Base-by-base conservation (phyloP, 2,888 invertebrate species). In the Drosophila meridiana region DNA sequence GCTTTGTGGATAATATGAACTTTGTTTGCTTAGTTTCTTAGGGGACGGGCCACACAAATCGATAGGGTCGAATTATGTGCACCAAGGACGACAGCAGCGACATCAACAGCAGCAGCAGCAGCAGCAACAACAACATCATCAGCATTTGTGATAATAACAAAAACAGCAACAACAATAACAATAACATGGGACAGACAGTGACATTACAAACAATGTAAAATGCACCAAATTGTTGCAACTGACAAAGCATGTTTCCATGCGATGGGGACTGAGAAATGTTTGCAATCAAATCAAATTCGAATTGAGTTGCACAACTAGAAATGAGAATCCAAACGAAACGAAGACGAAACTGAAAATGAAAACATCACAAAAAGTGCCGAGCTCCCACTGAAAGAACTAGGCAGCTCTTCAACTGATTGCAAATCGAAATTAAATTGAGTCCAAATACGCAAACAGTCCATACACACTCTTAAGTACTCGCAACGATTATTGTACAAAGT, bases 221-320 rank as follows among this genome's bases (percentile, higher is more conserved):
- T 77, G 63, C 76, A 71, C 73, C 68, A 86, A 90, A 83, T 80
- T 84, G 78, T 83, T 78, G 81, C 81, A 71, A 68, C 86, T 70
- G 68, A 63, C 76, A 75, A 60, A 58, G 65, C 66, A 67, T 61
- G 58, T 64, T 52, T 74, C 63, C 48, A 38, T 32, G 59, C 53
- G 53, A 68, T 50, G 53, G 63, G 40, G 63, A 79, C 53, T 60
- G 53, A 58, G 64, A 45, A 65, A 69, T 61, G 60, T 47, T 76
- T 71, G 88, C 90, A 87, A 84, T 89, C 84, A 84, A 87, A 87
- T 87, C 83, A 82, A 84, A 82, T 72, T 60, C 76, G 84, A 87
- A 89, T 87, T 89, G 88, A 82, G 85, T 78, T 87, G 45, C 69
- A 74, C 63, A 73, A 73, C 65, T 56, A 63, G 60, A 87, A 70